A percentile compares a stretch with the other conserved stretches of the same genome.
Conservation (phyloP, 2,113 vertebrate species). For the Sceloporus tristichus region DNA sequence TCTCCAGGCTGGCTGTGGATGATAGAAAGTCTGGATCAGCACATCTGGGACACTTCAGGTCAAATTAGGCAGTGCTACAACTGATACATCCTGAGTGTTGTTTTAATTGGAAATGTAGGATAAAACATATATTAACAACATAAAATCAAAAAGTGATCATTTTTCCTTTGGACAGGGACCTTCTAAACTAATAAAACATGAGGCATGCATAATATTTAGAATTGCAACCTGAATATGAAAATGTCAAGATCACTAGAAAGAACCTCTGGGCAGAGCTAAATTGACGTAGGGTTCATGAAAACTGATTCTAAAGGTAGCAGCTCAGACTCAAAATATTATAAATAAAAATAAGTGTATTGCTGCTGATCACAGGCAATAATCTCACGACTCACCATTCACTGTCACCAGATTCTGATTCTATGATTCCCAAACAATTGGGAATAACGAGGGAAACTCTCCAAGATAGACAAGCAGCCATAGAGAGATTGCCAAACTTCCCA, state of each 20-base stretch:
- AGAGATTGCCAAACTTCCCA: too few relatives aligned
- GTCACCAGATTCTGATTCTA: background rate
- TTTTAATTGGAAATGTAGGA: background rate
- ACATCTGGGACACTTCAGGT: background rate
- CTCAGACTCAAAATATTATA: background rate
- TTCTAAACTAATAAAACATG: too few relatives aligned
- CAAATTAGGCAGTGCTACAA: background rate
- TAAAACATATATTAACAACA: too few relatives aligned
- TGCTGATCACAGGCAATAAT: background rate
- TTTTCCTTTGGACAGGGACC: too few relatives aligned
- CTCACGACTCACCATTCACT: background rate
- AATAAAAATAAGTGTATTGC: background rate
- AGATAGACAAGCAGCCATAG: background rate
- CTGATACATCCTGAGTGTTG: background rate
- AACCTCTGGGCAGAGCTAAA: too few relatives aligned
- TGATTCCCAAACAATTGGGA: background rate
- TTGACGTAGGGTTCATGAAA: too few relatives aligned
- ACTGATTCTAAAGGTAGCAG: background rate
- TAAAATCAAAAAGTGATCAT: too few relatives aligned
- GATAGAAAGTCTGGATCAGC: background rate
- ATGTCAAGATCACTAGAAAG: background rate
- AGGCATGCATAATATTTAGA: background rate
- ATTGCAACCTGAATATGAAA: background rate
- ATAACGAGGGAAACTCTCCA: background rate
- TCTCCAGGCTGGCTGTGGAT: background rate